phyloP scores from a whole-genome alignment of 2,113 vertebrate genomes.

The Abramis brama region DNA sequence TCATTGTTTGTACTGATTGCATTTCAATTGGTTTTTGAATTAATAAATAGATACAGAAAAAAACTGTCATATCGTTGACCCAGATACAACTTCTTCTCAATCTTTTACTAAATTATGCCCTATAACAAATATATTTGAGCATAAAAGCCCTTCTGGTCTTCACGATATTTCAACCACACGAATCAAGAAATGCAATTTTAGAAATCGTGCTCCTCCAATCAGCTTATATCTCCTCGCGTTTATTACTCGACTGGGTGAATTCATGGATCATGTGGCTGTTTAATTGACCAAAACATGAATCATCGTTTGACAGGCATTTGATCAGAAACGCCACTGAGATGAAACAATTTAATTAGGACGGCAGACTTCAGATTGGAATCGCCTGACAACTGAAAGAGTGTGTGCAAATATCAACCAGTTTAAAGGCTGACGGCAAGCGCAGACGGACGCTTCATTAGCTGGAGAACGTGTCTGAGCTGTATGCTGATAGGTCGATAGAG shows the following conservation, averaged over 20 bases:
- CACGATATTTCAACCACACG: neutral
- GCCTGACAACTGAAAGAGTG: slow-evolving; percentile 21
- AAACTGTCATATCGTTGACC: neutral
- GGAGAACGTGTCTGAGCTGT: neutral
- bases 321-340: slow-evolving; percentile 56
- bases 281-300: slow-evolving; percentile 33
- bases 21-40: neutral
- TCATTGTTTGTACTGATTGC: neutral
- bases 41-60: neutral
- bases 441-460: neutral
- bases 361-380: slow-evolving; percentile 60
- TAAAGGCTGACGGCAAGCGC: neutral
- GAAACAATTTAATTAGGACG: slow-evolving; percentile 66
- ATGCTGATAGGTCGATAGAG: neutral
- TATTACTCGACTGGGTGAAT: slow-evolving; percentile 34
- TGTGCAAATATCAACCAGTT: slow-evolving; percentile 45
- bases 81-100: neutral
- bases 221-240: slow-evolving; percentile 45
- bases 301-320: slow-evolving; percentile 5
- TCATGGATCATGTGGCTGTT: slow-evolving; percentile 26
- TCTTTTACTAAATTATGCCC: neutral
- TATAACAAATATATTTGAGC: neutral
- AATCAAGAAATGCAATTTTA: slow-evolving; percentile 11
- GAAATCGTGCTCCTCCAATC: neutral
- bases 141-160: neutral